A percentile compares a stretch with the other conserved stretches of the same genome.
phyloP scores from a whole-genome alignment of 2,113 vertebrate genomes.

The Hiodon tergisus region DNA sequence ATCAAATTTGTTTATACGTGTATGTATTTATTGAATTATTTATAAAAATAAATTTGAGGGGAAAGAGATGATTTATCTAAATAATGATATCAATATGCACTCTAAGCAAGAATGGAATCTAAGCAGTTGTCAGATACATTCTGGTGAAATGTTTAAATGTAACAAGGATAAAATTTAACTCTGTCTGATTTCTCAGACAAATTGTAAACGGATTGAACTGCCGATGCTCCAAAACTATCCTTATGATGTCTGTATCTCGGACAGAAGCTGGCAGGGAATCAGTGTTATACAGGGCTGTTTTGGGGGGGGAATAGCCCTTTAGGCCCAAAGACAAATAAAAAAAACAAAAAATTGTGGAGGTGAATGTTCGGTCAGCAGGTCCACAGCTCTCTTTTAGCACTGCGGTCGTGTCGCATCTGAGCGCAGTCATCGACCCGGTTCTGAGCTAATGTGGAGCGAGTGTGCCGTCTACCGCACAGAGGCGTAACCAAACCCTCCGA shows the following conservation, averaged over 20 bases:
- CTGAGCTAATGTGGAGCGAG: slow-evolving; percentile 55
- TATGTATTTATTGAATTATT: too few species aligned
- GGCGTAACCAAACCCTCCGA: slow-evolving; percentile 10
- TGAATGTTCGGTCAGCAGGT: slow-evolving; percentile 66
- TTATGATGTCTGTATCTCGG: slow-evolving; percentile 43
- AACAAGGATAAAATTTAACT: slow-evolving; percentile 25
- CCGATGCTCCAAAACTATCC: slow-evolving; percentile 43
- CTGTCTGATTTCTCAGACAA: slow-evolving; percentile 26
- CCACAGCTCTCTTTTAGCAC: slow-evolving; percentile 34
- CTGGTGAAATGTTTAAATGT: slow-evolving; percentile 18
- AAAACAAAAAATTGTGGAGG: slow-evolving; percentile 55
- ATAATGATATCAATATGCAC: background rate
- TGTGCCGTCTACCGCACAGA: slow-evolving; percentile 58
- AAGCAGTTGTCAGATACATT: background rate
- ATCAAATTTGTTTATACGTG: too few species aligned
- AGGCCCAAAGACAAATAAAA: slow-evolving; percentile 40
- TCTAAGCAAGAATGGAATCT: slow-evolving; percentile 10
- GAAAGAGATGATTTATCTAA: background rate
- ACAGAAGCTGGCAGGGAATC: slow-evolving; percentile 28
- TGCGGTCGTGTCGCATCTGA: slow-evolving; percentile 44
- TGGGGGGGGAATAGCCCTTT: slow-evolving; percentile 39
- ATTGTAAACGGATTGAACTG: slow-evolving; percentile 32
- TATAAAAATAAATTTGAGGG: background rate
- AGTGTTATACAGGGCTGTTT: slow-evolving; percentile 58
- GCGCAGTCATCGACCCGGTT: slow-evolving; percentile 37